phyloP scores from a whole-genome alignment of 2,797 vertebrate genomes.

The Periparus ater region DNA sequence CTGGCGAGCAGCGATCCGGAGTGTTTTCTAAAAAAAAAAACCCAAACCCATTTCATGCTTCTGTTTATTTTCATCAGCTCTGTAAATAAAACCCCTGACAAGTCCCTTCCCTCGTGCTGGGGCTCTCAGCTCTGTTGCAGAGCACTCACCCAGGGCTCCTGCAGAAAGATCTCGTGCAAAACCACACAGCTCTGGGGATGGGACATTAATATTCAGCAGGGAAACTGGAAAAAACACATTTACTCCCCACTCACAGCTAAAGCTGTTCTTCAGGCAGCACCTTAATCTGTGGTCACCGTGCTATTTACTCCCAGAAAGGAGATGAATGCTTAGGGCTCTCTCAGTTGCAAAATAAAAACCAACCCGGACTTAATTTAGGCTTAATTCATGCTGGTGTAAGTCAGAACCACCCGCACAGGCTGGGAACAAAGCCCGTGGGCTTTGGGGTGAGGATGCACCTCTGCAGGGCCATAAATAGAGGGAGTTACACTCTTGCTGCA shows the following conservation, averaged over 20 bases:
- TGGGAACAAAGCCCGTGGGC: neutral
- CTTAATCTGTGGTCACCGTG: slow-evolving; percentile 10
- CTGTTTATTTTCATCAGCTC: neutral
- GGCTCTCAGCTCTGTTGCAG: neutral
- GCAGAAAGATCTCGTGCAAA: neutral
- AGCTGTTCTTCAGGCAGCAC: slow-evolving; percentile 33
- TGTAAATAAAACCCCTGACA: neutral
- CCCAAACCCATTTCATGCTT: neutral
- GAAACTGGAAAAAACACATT: slow-evolving; percentile 21
- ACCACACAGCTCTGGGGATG: neutral
- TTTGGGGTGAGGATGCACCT: neutral
- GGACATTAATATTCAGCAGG: slow-evolving; percentile 41
- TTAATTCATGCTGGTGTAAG: neutral
- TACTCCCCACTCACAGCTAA: slow-evolving; percentile 34
- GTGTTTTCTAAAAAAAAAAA: neutral
- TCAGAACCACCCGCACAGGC: neutral
- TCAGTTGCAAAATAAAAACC: neutral
- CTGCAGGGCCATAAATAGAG: neutral
- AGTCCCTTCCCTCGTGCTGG: neutral
- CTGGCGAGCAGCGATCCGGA: neutral
- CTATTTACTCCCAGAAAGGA: slow-evolving; percentile 17
- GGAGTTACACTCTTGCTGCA: neutral
- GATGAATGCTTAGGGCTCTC: neutral
- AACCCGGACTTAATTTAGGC: neutral
- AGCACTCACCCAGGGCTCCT: neutral